phyloP scores from a whole-genome alignment of 2,888 invertebrate species.

The Phania funesta region DNA sequence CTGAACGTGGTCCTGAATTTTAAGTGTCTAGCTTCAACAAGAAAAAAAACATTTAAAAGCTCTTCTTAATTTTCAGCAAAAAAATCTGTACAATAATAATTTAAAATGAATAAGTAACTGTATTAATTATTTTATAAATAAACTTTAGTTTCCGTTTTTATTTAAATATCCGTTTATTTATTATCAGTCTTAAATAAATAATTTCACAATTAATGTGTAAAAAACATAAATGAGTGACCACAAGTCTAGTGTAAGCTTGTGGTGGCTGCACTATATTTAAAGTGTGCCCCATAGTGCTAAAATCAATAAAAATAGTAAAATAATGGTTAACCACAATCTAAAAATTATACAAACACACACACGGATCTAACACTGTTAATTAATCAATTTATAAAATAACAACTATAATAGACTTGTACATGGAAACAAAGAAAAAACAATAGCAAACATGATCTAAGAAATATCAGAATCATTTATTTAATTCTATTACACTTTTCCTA shows the following conservation, averaged over 20 bases:
- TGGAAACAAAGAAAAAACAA: neutral
- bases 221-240: constrained; percentile 37
- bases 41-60: too few species aligned
- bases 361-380: constrained; percentile 29
- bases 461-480: constrained; percentile 24
- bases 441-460: constrained; percentile 3
- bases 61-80: too few species aligned
- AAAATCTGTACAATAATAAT: too few species aligned
- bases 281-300: constrained; percentile 14
- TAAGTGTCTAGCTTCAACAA: too few species aligned
- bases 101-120: too few species aligned
- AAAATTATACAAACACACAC: neutral
- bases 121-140: too few species aligned
- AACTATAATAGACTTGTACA: neutral
- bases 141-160: too few species aligned
- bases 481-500: constrained; percentile 1
- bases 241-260: constrained; percentile 50
- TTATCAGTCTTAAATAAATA: too few species aligned
- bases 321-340: constrained; percentile 29
- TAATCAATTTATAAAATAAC: constrained; percentile 30
- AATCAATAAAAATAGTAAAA: constrained; percentile 57
- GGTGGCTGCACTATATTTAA: constrained; percentile 55
- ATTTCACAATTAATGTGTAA: too few species aligned
- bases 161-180: too few species aligned
- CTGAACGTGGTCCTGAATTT: too few species aligned